A percentile compares a stretch with the other conserved stretches of the same genome.
These are phyloP conservation scores for Muscicapa comitata DNA, from an alignment of 2,797 vertebrate species.

Conservation along the genomic window DNA sequence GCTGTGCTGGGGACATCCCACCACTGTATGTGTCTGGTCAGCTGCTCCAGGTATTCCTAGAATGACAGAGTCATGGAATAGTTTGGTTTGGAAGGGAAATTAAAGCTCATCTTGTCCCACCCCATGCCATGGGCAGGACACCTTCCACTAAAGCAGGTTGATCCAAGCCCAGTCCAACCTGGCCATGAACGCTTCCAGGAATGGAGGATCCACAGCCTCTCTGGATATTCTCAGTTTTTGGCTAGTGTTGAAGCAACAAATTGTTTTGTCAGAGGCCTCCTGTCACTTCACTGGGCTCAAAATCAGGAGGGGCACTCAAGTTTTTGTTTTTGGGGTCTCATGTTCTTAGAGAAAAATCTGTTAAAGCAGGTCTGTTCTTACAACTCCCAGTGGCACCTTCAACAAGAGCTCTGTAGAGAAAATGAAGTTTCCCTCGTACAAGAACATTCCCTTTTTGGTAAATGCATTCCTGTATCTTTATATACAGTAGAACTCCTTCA, in stretches of 20 bases:
- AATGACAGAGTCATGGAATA: not conserved
- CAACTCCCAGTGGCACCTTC: not conserved
- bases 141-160: not conserved
- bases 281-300: not conserved
- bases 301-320: not conserved
- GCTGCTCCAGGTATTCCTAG: not conserved
- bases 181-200: not conserved
- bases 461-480: not conserved
- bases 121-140: not conserved
- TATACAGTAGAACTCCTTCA: not conserved
- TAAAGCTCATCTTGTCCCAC: not conserved
- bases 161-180: not conserved
- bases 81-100: not conserved
- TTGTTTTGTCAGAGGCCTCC: not conserved
- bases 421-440: not conserved
- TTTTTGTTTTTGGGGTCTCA: not conserved
- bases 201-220: not conserved
- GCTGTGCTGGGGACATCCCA: not conserved
- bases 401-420: not conserved
- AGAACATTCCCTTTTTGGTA: not conserved
- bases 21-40: accelerated
- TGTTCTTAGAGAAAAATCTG: not conserved
- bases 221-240: not conserved
- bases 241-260: not conserved
- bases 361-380: not conserved